These are phyloP conservation scores for Hyposoter dolosus DNA, from an alignment of 2,888 invertebrate genomes.

Conservation along the genomic window DNA sequence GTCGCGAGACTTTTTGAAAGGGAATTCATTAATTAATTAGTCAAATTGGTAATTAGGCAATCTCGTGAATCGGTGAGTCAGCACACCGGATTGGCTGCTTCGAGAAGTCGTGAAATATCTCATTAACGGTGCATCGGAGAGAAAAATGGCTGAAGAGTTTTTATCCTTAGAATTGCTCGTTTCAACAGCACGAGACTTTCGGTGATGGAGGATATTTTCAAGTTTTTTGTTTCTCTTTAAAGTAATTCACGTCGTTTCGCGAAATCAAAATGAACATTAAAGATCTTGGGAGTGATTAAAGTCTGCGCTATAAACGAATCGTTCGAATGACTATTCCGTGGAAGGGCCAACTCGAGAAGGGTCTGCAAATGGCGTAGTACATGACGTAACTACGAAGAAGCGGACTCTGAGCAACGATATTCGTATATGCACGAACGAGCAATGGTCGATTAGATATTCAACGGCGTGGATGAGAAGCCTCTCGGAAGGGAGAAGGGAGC, in stretches of 20 bases:
- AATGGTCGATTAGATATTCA: slow-evolving; percentile 76
- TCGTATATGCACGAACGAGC: slow-evolving; percentile 73
- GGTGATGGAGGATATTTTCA: neutral
- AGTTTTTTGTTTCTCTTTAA: neutral
- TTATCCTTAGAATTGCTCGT: neutral
- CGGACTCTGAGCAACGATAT: slow-evolving; percentile 36
- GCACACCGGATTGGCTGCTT: neutral
- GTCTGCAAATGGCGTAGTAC: neutral
- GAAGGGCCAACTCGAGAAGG: neutral
- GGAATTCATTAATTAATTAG: neutral
- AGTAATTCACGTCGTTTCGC: neutral
- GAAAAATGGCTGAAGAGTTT: neutral
- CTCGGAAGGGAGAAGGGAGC: slow-evolving; percentile 28
- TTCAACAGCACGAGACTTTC: neutral
- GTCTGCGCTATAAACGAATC: neutral
- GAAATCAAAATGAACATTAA: neutral
- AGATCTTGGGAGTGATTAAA: slow-evolving; percentile 3
- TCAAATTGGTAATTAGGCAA: neutral
- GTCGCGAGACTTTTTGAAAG: neutral
- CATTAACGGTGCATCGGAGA: neutral
- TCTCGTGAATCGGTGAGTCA: neutral
- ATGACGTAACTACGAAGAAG: slow-evolving; percentile 13
- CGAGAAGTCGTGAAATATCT: neutral
- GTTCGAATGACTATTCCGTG: neutral
- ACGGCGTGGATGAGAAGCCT: slow-evolving; percentile 66